Conservation (phyloP, 2,888 invertebrate species). For the Molorchus minor region DNA sequence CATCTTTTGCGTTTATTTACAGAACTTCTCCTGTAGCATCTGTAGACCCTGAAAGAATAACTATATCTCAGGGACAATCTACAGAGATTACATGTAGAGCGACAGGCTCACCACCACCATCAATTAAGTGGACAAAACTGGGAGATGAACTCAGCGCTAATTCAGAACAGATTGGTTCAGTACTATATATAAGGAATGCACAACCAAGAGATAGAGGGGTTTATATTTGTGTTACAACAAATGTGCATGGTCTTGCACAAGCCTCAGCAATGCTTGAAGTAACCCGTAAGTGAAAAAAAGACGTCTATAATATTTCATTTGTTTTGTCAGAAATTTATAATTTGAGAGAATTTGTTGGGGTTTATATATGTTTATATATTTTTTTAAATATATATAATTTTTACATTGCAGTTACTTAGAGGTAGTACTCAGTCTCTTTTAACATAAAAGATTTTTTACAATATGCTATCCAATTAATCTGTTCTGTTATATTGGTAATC, state of each 20-base stretch:
- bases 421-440: no score
- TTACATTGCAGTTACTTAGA: no score
- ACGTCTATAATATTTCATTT: no score
- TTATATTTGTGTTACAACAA: constrained; percentile 81
- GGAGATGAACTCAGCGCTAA: constrained; percentile 67
- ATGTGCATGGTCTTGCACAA: constrained; percentile 69
- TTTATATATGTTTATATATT: no score
- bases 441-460: no score
- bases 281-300: constrained; percentile 73
- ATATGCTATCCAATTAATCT: no score
- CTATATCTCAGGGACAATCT: constrained; percentile 71
- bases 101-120: constrained; percentile 77
- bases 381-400: no score
- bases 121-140: constrained; percentile 84
- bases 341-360: no score
- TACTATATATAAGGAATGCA: constrained; percentile 73
- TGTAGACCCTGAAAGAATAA: constrained; percentile 72
- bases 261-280: constrained; percentile 82
- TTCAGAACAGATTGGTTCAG: constrained; percentile 67
- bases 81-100: constrained; percentile 80
- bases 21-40: no score
- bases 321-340: no score
- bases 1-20: no score
- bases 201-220: constrained; percentile 81
- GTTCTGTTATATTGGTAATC: no score